These are phyloP conservation scores for Hestina assimilis DNA, from an alignment of 1,140 invertebrate genomes.

Conservation along the genomic window DNA sequence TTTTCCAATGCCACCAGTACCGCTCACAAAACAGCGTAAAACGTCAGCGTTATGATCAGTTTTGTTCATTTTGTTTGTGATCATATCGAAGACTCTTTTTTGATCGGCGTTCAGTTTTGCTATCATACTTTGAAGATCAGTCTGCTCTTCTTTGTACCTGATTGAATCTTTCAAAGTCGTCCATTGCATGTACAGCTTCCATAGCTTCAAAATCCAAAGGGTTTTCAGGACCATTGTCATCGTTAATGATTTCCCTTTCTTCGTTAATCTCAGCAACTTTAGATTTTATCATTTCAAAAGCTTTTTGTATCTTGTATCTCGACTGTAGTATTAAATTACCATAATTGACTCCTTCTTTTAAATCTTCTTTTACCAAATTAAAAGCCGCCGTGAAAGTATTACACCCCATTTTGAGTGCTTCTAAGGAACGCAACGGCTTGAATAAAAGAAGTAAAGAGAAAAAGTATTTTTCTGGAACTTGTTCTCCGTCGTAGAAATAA, in stretches of 20 bases:
- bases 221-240: constrained; percentile 13
- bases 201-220: constrained; percentile 15
- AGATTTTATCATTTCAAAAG: constrained; percentile 13
- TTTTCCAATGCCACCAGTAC: constrained; percentile 30
- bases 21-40: constrained; percentile 26
- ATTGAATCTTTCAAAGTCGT: constrained; percentile 13
- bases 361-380: constrained; percentile 24
- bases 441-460: constrained; percentile 29
- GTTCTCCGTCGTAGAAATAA: constrained; percentile 27
- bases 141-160: constrained; percentile 7
- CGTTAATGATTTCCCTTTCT: constrained; percentile 11
- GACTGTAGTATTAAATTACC: constrained; percentile 8
- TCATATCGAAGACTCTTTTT: constrained; percentile 32
- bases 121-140: constrained; percentile 20
- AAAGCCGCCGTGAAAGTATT: constrained; percentile 31
- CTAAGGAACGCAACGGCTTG: constrained; percentile 23
- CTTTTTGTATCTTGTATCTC: constrained; percentile 9
- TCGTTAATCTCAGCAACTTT: constrained; percentile 15
- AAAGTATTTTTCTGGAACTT: constrained; percentile 28
- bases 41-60: constrained; percentile 4
- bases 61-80: constrained; percentile 23
- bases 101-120: constrained; percentile 30
- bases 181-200: constrained; percentile 9
- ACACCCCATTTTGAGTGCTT: constrained; percentile 23
- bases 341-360: constrained; percentile 21